Evolutionary conservation across 1,140 invertebrate species (phyloP), one percentile per base, ranked within the genome.

Genomic region (Stenopsyche tienmushanensis): DNA sequence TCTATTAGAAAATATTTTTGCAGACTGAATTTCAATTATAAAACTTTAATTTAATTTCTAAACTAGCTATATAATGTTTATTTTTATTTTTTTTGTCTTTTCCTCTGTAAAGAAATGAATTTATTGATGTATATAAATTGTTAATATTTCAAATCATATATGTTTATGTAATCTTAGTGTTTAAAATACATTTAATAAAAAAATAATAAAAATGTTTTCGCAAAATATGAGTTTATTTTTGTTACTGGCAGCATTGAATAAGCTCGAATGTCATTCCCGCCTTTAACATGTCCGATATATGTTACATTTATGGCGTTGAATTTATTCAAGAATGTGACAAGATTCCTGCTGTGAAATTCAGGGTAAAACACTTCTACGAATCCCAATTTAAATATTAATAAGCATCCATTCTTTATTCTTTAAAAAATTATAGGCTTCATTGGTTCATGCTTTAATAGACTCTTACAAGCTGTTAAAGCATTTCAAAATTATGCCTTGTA

Each of bases 391-490:
- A n/a, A n/a, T n/a, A n/a, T n/a, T n/a, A n/a, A n/a, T n/a, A n/a
- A 39, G 13, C 5, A 39, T 13, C 29, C 7, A 45, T 15, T 17
- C 17, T 15, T 15, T 45, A 45, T 45, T 9, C 5, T 45, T 45
- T 55, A 55, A 26, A 55, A 26, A n/a, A 55, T 42, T 65, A 9
- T 21, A 70, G 65, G 65, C 69, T 62, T 70, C 65, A 1, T 66
- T 70, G 62, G 69, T 70, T 5, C 65, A 70, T 53, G 57, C 65
- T 7, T 41, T 70, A 7, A 67, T 67, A 5, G 58, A 70, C 34
- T 67, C 69, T 10, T 70, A 65, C 18, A 62, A 62, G 0, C 34
- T 67, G n/a, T 50, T 70, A 24, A 18, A 65, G 60, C 26, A 50
- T 24, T 50, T 66, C n/a, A 64, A 26, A 10, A 18, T 69, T 17